phyloP scores from a whole-genome alignment of 1,140 invertebrate species.

The Drosophila neocordata region DNA sequence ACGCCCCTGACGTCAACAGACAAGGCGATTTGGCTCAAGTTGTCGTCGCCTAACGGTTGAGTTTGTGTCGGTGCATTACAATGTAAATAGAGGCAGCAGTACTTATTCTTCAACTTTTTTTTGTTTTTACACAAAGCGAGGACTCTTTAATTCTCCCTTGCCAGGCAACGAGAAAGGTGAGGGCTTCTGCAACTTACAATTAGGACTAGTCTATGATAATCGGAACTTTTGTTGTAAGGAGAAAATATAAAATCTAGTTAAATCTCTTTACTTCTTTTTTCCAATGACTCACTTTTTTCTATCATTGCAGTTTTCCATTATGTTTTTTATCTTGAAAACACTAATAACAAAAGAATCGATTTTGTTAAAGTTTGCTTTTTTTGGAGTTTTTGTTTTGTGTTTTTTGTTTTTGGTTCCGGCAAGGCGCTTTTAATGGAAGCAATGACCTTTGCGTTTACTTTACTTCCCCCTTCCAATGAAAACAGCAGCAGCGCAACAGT shows the following conservation, averaged over 20 bases:
- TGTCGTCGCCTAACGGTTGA: slow-evolving; percentile 64
- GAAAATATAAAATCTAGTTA: neutral
- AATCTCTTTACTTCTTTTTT: neutral
- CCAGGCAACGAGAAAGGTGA: too few species aligned
- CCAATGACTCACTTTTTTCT: neutral
- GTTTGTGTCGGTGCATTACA: slow-evolving; percentile 26
- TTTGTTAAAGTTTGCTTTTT: slow-evolving; percentile 17
- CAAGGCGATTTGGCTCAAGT: slow-evolving; percentile 68
- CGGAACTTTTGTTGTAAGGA: neutral
- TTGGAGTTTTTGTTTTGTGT: slow-evolving; percentile 23
- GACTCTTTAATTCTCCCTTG: neutral
- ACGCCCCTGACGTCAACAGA: neutral
- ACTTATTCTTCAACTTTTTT: slow-evolving; percentile 3
- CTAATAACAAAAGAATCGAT: slow-evolving; percentile 34
- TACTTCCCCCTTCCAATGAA: slow-evolving; percentile 3
- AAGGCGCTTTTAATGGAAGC: slow-evolving; percentile 76
- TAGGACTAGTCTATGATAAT: neutral
- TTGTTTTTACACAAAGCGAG: neutral
- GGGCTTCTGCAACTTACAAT: neutral
- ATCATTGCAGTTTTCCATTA: neutral
- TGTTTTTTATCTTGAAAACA: neutral
- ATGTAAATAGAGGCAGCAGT: slow-evolving; percentile 1
- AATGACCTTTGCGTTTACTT: slow-evolving; percentile 67
- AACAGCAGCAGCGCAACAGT: slow-evolving; percentile 36
- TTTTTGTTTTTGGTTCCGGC: slow-evolving; percentile 67